These are phyloP conservation scores for Paradisaea rubra DNA, from an alignment of 2,113 vertebrate species.

Conservation along the genomic window DNA sequence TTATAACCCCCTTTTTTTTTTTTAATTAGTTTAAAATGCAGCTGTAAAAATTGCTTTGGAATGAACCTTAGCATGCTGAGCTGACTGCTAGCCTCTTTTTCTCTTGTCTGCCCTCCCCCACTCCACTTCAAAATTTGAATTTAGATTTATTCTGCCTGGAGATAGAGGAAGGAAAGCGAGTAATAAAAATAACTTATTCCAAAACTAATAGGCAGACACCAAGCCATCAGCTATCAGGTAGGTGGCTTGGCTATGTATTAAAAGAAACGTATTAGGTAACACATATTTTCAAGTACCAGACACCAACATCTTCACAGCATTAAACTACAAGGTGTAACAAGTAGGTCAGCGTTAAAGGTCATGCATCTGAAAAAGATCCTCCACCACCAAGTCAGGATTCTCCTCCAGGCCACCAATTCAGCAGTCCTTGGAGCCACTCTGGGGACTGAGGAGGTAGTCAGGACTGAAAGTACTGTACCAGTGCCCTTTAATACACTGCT, in stretches of 20 bases:
- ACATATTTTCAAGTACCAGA: neutral
- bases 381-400: neutral
- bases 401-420: neutral
- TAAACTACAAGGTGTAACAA: neutral
- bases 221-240: neutral
- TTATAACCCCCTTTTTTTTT: neutral
- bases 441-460: neutral
- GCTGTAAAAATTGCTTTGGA: constrained; percentile 22
- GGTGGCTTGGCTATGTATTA: neutral
- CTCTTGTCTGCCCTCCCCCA: neutral
- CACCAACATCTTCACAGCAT: neutral
- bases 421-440: neutral
- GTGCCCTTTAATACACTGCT: neutral
- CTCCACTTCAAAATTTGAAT: constrained; percentile 1
- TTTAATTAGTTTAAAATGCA: neutral
- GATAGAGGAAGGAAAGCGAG: neutral
- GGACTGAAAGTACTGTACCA: neutral
- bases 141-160: constrained; percentile 18
- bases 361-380: neutral
- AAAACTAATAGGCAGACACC: neutral
- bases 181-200: neutral
- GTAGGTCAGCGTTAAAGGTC: neutral
- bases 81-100: neutral
- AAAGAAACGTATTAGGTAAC: neutral
- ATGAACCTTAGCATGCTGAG: neutral